A percentile compares a stretch with the other conserved stretches of the same genome.
Conservation (phyloP, 92 coral and sea anemone genomes). For the Blastomussa wellsi region DNA sequence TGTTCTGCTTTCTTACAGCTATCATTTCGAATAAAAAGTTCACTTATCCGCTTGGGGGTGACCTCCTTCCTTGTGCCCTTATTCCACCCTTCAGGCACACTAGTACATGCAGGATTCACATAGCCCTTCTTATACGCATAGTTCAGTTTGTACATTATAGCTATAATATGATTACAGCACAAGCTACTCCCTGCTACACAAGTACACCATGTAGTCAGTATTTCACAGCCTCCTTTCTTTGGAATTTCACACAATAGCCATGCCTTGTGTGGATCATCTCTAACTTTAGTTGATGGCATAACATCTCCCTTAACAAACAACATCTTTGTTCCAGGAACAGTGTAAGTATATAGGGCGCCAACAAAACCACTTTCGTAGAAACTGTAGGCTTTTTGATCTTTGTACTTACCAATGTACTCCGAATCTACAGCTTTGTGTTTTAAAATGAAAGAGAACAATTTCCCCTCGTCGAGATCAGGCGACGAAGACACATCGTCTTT, state of each 20-base stretch:
- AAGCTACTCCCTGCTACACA: slow-evolving; percentile 52
- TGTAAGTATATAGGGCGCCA: slow-evolving; percentile 36
- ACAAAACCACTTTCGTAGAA: slow-evolving; percentile 62
- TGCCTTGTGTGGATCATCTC: slow-evolving; percentile 42
- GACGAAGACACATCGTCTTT: slow-evolving; percentile 10
- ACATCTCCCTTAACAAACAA: slow-evolving; percentile 25
- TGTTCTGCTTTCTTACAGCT: slow-evolving; percentile 12
- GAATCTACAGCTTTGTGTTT: slow-evolving; percentile 26
- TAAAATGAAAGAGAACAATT: slow-evolving; percentile 29
- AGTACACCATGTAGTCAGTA: slow-evolving; percentile 59
- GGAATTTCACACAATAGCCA: slow-evolving; percentile 44
- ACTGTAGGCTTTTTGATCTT: slow-evolving; percentile 47
- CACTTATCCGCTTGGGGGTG: slow-evolving; percentile 36
- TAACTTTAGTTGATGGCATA: background rate
- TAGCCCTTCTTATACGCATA: slow-evolving; percentile 50
- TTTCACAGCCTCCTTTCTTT: slow-evolving; percentile 8
- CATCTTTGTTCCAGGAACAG: slow-evolving; percentile 18
- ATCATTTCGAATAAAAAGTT: slow-evolving; percentile 49
- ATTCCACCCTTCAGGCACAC: slow-evolving; percentile 60
- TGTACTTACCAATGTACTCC: slow-evolving; percentile 52
- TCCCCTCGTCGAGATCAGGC: slow-evolving; percentile 57
- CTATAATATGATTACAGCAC: slow-evolving; percentile 63
- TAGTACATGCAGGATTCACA: slow-evolving; percentile 52
- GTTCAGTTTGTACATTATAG: slow-evolving; percentile 56
- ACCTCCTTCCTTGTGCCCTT: slow-evolving; percentile 48